Base-by-base conservation (phyloP, 2,113 vertebrate species). In the Microcebus murinus region DNA sequence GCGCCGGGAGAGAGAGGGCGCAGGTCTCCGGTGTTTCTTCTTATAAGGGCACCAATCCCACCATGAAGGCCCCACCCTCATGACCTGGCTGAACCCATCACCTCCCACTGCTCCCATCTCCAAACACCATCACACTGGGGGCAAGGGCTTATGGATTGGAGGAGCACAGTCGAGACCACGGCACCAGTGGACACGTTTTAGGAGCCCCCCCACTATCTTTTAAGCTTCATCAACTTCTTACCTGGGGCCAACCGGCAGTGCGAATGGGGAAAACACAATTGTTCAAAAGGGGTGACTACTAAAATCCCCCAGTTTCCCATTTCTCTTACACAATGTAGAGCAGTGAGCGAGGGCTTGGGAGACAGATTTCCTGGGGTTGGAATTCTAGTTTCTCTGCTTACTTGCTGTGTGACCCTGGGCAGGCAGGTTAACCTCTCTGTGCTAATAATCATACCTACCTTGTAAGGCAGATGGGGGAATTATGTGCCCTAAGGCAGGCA, bases 1-100 rank as follows among this genome's bases (percentile, higher is more conserved):
- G 12, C 5, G 3, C 7, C 13, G 0, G 14, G 59, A 21, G 11
- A 3, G 63, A 48, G 59, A 48, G 31, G 36, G 20, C 4, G 3
- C 15, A 55, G 9, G 23, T 18, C 23, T 11, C 29, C 42, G 2
- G 2, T 1, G 7, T 31, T 8, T 55, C 79, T 50, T 61, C 76
- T 50, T 7, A 1, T 6, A 36, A 84, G 71, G 39, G 15, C 25
- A 3, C 31, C 4, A 25, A 68, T 76, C 39, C 39, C 70, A 48
- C 70, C 70, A 14, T 6, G 2, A 14, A 18, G 36, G 48, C 29
- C 36, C 36, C 29, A 57, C 48, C 57, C 36, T 76, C 12, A 31
- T 67, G 57, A 83, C 68, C 87, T 57, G 2, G 8, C 29, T 68
- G 42, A 77, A 59, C 39, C 39, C 39, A 31, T 39, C 21, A 63